Evolutionary conservation across 2,888 invertebrate genomes (phyloP).

Genomic region (Criorhina ranunculi): DNA sequence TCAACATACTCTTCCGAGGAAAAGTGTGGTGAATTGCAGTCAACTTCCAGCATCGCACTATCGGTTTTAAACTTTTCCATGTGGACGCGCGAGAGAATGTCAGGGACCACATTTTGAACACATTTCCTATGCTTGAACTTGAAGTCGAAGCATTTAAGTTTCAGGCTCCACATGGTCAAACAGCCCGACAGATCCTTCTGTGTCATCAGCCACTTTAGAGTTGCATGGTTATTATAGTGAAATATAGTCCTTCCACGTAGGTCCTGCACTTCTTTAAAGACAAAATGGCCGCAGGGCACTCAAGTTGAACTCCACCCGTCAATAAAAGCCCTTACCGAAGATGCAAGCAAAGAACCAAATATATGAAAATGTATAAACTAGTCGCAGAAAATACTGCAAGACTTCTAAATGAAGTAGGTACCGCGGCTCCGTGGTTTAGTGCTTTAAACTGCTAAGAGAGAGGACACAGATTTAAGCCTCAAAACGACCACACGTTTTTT

Average conservation of each 20-base stretch:
- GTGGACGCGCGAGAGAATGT: conserved; percentile 18
- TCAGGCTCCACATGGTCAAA: conserved; percentile 15
- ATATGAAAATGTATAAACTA: no score
- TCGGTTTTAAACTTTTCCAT: conserved; percentile 13
- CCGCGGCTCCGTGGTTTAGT: no score
- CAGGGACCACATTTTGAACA: conserved; percentile 7
- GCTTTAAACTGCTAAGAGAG: no score
- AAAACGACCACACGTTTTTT: no score
- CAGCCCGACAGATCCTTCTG: conserved; percentile 5
- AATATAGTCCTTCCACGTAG: no score
- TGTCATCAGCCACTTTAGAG: not conserved
- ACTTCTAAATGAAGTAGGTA: no score
- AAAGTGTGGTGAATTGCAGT: conserved; percentile 2
- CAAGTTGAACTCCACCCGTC: no score
- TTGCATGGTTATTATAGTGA: conserved; percentile 9
- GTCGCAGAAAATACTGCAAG: no score
- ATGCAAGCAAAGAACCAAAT: no score
- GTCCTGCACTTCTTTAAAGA: not conserved
- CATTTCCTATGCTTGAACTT: conserved; percentile 37
- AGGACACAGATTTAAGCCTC: no score
- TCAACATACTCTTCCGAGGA: not conserved
- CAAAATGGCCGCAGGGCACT: conserved; percentile 17
- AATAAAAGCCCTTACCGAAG: no score
- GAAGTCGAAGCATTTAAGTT: conserved; percentile 34
- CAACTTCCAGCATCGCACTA: not conserved